phyloP scores from a whole-genome alignment of 30 jellyfish, hydroid and myxozoan species.

The Rhopilema esculentum region DNA sequence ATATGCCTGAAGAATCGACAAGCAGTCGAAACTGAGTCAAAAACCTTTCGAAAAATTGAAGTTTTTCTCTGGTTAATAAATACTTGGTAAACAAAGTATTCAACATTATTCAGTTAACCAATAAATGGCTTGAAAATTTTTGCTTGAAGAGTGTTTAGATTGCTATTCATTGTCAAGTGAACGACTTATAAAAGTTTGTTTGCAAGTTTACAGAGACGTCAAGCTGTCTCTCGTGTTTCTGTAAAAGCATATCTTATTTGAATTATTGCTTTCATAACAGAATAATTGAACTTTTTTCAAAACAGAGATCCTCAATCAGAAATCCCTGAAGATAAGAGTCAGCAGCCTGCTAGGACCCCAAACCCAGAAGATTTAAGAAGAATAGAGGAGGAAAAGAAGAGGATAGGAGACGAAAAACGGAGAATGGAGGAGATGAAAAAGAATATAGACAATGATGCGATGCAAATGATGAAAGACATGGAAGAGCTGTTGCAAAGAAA shows the following conservation, averaged over 20 bases:
- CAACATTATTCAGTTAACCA: not conserved
- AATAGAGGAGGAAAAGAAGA: conserved; percentile 30
- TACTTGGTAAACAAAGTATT: too few relatives aligned
- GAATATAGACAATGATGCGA: conserved; percentile 47
- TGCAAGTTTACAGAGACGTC: not conserved
- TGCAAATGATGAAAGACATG: conserved; percentile 74
- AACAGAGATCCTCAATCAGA: not conserved
- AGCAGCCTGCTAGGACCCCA: conserved; percentile 13
- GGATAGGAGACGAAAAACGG: conserved; percentile 46
- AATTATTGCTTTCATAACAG: not conserved
- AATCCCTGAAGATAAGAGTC: not conserved
- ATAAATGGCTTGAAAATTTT: not conserved
- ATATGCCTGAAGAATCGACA: too few relatives aligned
- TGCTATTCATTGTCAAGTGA: not conserved
- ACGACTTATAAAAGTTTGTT: not conserved
- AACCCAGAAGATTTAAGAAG: conserved; percentile 23
- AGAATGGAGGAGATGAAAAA: conserved; percentile 43
- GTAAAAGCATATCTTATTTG: not conserved
- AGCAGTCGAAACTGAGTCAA: too few relatives aligned
- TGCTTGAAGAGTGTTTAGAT: not conserved
- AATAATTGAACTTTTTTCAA: not conserved
- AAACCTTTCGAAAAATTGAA: too few relatives aligned
- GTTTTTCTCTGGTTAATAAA: not conserved
- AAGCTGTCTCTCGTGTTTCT: not conserved
- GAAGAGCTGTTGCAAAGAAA: conserved; percentile 74